A percentile compares a stretch with the other conserved stretches of the same genome.
These are phyloP conservation scores for Bergia puertoricense DNA, from an alignment of 92 coral and sea anemone genomes.

Conservation along the genomic window DNA sequence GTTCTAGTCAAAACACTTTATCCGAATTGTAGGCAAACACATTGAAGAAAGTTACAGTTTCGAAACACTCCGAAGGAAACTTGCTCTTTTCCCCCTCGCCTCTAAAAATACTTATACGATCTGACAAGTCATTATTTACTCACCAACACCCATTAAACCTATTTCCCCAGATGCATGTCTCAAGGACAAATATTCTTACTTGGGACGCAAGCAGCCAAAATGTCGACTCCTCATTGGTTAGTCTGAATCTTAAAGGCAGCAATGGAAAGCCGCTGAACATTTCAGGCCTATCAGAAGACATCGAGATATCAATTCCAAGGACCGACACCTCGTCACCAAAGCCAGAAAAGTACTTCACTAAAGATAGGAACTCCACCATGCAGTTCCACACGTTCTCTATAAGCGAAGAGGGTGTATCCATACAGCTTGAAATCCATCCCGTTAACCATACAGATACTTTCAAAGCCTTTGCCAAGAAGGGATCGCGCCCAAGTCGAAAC, in stretches of 20 bases:
- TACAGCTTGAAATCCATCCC: constrained; percentile 59
- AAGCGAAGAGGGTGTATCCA: constrained; percentile 51
- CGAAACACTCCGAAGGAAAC: too few species aligned
- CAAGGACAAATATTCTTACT: constrained; percentile 3
- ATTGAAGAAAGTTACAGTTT: too few species aligned
- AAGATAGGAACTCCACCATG: constrained; percentile 60
- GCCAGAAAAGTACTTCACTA: constrained; percentile 47
- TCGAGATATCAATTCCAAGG: constrained; percentile 62
- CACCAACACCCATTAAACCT: not conserved
- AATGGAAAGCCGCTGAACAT: constrained; percentile 49
- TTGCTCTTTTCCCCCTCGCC: too few species aligned
- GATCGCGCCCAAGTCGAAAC: constrained; percentile 51
- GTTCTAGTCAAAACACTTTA: not conserved
- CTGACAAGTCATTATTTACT: too few species aligned
- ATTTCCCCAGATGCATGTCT: constrained; percentile 13
- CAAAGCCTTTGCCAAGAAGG: constrained; percentile 54
- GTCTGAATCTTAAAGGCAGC: constrained; percentile 24
- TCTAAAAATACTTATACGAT: too few species aligned
- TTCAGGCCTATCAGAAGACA: constrained; percentile 63
- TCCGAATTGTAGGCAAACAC: too few species aligned
- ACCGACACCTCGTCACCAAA: constrained; percentile 10
- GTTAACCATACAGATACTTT: constrained; percentile 52
- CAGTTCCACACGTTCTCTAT: constrained; percentile 64
- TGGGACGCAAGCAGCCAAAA: constrained; percentile 39
- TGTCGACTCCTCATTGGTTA: constrained; percentile 28